phyloP scores from a whole-genome alignment of 2,797 vertebrate species.

The Naso thynnoides region DNA sequence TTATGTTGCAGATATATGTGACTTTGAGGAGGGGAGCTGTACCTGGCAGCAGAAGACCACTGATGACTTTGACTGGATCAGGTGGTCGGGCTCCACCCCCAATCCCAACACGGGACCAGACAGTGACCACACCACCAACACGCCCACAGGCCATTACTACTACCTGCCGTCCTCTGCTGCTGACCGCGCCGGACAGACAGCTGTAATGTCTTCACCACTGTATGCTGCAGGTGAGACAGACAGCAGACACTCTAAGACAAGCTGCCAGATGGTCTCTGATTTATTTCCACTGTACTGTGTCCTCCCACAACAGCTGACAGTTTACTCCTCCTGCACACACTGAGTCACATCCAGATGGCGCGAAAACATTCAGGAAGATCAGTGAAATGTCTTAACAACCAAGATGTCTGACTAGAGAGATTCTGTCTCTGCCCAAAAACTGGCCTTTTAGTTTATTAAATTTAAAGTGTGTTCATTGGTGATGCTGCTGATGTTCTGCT shows the following conservation, averaged over 20 bases:
- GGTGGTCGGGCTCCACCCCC: constrained; percentile 64
- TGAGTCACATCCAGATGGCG: too few relatives aligned
- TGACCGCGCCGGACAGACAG: constrained; percentile 62
- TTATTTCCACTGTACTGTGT: background rate
- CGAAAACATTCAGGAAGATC: background rate
- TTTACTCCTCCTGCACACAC: too few relatives aligned
- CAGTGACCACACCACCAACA: constrained; percentile 84
- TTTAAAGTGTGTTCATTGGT: background rate
- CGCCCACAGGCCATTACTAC: constrained; percentile 76
- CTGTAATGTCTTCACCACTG: constrained; percentile 77
- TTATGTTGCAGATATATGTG: constrained; percentile 75
- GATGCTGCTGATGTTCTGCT: background rate
- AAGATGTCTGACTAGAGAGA: background rate
- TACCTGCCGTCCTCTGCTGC: constrained; percentile 68
- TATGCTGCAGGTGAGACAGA: constrained; percentile 75
- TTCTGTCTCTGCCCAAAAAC: background rate
- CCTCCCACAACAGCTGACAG: too few relatives aligned
- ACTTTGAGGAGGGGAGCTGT: constrained; percentile 84
- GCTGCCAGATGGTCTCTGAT: background rate
- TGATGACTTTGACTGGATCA: constrained; percentile 78
- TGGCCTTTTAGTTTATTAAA: background rate
- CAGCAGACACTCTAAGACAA: background rate
- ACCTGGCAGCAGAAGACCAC: constrained; percentile 76
- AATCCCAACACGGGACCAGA: constrained; percentile 76
- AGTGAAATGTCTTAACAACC: background rate